phyloP scores from a whole-genome alignment of 2,797 vertebrate genomes.

The Eurystomus glaucurus region DNA sequence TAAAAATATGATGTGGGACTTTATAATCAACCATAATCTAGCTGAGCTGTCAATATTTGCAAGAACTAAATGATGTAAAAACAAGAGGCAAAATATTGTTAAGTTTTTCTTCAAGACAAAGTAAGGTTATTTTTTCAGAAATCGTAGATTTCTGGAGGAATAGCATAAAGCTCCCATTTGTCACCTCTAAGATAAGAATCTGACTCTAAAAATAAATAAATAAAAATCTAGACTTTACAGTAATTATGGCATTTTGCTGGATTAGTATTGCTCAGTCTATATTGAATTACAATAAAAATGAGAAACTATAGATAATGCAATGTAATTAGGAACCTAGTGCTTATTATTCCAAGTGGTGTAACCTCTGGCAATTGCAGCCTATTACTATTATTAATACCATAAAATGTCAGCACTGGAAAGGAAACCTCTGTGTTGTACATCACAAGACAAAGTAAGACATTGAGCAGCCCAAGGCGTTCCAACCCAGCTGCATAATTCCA shows the following conservation, averaged over 20 bases:
- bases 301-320: background rate
- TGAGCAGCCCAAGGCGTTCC: background rate
- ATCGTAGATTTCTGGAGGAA: background rate
- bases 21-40: background rate
- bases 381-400: background rate
- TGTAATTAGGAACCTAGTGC: background rate
- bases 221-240: background rate
- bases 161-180: background rate
- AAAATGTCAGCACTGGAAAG: conserved; percentile 27
- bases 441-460: background rate
- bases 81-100: background rate
- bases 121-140: background rate
- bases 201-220: conserved; percentile 2
- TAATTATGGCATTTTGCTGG: background rate
- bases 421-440: background rate
- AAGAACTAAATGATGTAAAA: background rate
- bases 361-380: background rate
- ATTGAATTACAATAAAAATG: background rate
- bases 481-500: background rate
- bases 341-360: background rate
- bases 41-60: conserved; percentile 13
- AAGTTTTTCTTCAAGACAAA: background rate
- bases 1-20: background rate
- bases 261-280: background rate
- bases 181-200: background rate